Percentiles rank a stretch among this genome's conserved stretches.
Evolutionary conservation across 2,113 vertebrate species (phyloP).

Genomic region (Dendrocopos noguchii): DNA sequence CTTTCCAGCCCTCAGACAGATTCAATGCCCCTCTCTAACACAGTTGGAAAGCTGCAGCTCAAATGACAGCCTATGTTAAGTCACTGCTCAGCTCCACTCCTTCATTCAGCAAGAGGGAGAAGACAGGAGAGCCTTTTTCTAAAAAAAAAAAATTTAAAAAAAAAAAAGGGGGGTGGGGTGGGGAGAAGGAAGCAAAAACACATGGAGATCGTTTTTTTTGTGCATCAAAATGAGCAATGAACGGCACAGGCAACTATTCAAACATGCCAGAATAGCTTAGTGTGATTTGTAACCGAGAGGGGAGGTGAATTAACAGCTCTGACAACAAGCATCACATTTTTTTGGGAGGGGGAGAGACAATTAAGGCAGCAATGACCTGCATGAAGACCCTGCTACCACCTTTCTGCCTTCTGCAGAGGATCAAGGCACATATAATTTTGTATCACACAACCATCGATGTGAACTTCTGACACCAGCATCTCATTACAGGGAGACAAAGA

Average conservation of each 20-base stretch:
- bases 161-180: too few relatives aligned
- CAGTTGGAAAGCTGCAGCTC: constrained; percentile 60
- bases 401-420: neutral
- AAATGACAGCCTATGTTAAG: constrained; percentile 62
- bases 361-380: neutral
- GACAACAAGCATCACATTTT: neutral
- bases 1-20: constrained; percentile 47
- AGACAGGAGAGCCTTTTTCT: constrained; percentile 33
- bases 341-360: rapidly evolving
- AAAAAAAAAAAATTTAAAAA: constrained; percentile 17
- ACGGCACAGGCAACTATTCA: constrained; percentile 26
- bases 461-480: constrained; percentile 31
- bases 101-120: neutral
- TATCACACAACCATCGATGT: neutral
- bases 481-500: constrained; percentile 25
- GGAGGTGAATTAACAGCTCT: constrained; percentile 19
- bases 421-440: neutral
- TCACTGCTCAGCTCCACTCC: constrained; percentile 33
- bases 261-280: constrained; percentile 10
- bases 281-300: constrained; percentile 30
- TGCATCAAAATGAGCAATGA: constrained; percentile 27
- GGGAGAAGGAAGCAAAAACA: constrained; percentile 43
- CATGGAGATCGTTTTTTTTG: neutral
- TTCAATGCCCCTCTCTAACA: constrained; percentile 53
- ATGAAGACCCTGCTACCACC: neutral